Evolutionary conservation across 2,888 invertebrate genomes (phyloP).

Genomic region (Luffia ferchaultella): DNA sequence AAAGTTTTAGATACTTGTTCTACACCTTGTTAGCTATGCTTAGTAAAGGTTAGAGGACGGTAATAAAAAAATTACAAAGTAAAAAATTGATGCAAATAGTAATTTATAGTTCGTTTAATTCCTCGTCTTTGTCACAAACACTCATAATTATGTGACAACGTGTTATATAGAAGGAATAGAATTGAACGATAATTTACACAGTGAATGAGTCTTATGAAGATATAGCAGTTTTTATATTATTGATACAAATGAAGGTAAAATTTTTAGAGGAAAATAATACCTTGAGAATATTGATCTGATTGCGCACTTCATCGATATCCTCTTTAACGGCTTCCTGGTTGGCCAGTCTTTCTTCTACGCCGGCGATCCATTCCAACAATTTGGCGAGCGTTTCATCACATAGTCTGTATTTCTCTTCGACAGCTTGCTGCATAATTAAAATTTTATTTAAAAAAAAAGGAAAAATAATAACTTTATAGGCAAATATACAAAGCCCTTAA

Average conservation of each 20-base stretch:
- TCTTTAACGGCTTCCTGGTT: slow-evolving; percentile 88
- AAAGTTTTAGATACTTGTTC: slow-evolving; percentile 1
- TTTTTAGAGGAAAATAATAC: too few species aligned
- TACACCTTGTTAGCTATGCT: background rate
- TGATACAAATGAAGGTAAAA: too few species aligned
- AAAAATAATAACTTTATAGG: background rate
- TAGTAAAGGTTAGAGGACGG: background rate
- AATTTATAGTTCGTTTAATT: too few species aligned
- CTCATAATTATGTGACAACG: too few species aligned
- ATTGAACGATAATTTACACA: too few species aligned
- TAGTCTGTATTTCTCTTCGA: slow-evolving; percentile 92
- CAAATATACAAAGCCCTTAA: background rate
- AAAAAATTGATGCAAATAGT: too few species aligned
- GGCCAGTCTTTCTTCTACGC: slow-evolving; percentile 84
- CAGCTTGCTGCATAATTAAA: slow-evolving; percentile 80
- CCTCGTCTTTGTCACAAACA: too few species aligned
- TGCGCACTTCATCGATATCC: slow-evolving; percentile 83
- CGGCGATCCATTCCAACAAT: slow-evolving; percentile 86
- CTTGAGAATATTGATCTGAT: slow-evolving; percentile 90
- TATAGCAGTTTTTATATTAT: too few species aligned
- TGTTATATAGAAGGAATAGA: too few species aligned
- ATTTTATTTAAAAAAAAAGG: slow-evolving; percentile 12
- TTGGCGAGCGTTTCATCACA: slow-evolving; percentile 88
- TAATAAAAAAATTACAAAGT: too few species aligned
- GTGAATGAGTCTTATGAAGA: too few species aligned